Evolutionary conservation across 35 echinoderm and acorn worm genomes (phyloP), one percentile per base, ranked within the genome.

Genomic region (Heliocidaris tuberculata): DNA sequence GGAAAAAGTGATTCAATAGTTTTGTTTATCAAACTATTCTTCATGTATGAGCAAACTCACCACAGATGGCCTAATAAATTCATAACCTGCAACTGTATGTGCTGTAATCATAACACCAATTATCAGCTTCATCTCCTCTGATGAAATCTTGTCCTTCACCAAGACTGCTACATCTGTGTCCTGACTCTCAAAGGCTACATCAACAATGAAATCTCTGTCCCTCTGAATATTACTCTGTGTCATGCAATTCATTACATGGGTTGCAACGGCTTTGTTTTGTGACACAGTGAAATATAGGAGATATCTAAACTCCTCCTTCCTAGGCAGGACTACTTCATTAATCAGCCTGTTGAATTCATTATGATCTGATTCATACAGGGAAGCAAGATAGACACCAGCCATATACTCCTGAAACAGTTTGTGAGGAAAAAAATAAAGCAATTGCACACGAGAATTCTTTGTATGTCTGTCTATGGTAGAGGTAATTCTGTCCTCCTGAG

Each of bases 351-450:
- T 86, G 21, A 86, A 86, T 32, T 86, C 85, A 30, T 86, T 13
- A 29, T 0, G 6, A 32, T 86, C 31, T 29, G n/a, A 30, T 32
- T 86, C 85, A 32, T 86, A 86, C n/a, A 86, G 85, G 27, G 21
- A 86, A 30, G 85, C 85, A 29, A 86, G 85, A 86, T 86, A 21
- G n/a, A 86, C 85, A 19, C 85, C 85, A 30, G 85, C 85, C 85
- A 86, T 29, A 11, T 86, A 86, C 85, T 86, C 85, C 85, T 86
- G 85, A 86, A 86, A 32, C 31, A 86, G 31, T n/a, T 86, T 86
- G 31, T 86, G 85, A 32, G 85, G 85, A 24, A 86, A 56, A 15
- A 56, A 56, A 9, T 11, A 6, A 11, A 9, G 52, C 52, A 30
- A 30, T 32, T 30, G 85, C 31, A 86, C 31, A 30, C 13, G 85